Conservation (phyloP, 1,140 invertebrate species). For the Latrodectus geometricus region DNA sequence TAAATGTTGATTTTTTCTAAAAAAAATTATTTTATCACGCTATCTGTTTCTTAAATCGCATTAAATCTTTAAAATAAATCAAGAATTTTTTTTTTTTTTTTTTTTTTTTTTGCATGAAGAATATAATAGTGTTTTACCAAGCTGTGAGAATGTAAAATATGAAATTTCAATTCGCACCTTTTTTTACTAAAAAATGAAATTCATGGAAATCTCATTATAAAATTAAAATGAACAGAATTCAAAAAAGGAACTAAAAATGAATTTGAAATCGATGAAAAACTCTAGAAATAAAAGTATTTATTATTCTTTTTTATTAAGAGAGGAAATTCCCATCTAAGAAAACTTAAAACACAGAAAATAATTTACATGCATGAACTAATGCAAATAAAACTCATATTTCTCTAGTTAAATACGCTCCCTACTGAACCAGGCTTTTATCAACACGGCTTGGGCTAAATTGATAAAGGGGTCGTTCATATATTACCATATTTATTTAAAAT, state of each 20-base stretch:
- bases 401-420: slow-evolving; percentile 15
- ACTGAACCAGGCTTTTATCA: slow-evolving; percentile 20
- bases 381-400: slow-evolving; percentile 56
- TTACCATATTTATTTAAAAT: too few relatives aligned
- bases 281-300: neutral
- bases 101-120: too few relatives aligned
- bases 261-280: slow-evolving; percentile 35
- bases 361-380: slow-evolving; percentile 52
- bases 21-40: too few relatives aligned
- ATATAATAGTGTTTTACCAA: neutral
- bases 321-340: slow-evolving; percentile 37
- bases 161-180: neutral
- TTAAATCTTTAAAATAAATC: too few relatives aligned
- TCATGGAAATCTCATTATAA: slow-evolving; percentile 48
- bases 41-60: too few relatives aligned
- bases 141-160: too few relatives aligned
- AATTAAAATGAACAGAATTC: slow-evolving; percentile 41
- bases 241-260: slow-evolving; percentile 16
- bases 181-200: neutral
- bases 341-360: slow-evolving; percentile 15
- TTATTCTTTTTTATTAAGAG: slow-evolving; percentile 15
- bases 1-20: too few relatives aligned
- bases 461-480: too few relatives aligned
- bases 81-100: too few relatives aligned
- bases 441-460: neutral